A percentile compares a stretch with the other conserved stretches of the same genome.
phyloP scores from a whole-genome alignment of 2,113 vertebrate species.

The Seriola aureovittata region DNA sequence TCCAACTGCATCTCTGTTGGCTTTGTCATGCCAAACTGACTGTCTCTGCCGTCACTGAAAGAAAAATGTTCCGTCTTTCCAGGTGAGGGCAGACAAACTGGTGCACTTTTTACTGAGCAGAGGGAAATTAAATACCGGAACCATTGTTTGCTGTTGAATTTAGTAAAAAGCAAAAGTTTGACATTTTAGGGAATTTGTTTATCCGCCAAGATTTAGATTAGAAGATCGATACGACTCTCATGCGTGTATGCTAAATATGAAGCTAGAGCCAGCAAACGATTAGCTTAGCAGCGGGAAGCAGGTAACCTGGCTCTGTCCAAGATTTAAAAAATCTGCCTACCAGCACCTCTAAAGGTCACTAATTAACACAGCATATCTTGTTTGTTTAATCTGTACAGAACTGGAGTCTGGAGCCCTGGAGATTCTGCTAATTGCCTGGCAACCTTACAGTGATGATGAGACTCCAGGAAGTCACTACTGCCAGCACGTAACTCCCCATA shows the following conservation, averaged over 20 bases:
- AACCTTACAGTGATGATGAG: not conserved
- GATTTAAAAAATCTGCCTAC: not conserved
- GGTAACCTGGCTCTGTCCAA: not conserved
- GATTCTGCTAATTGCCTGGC: constrained; percentile 6
- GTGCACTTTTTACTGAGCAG: not conserved
- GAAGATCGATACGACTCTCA: not conserved
- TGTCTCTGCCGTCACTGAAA: not conserved
- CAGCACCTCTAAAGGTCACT: constrained; percentile 7
- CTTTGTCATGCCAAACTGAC: constrained; percentile 1
- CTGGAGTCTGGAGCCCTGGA: not conserved
- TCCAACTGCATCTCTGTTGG: constrained; percentile 43
- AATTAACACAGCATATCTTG: not conserved
- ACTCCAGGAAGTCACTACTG: not conserved
- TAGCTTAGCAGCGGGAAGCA: not conserved
- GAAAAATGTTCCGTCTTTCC: constrained; percentile 9
- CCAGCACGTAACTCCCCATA: not conserved
- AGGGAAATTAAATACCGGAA: not conserved
- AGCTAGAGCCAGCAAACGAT: not conserved
- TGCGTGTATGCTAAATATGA: not conserved
- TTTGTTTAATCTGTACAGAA: not conserved
- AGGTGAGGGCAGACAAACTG: constrained; percentile 29
- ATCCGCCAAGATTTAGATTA: not conserved
- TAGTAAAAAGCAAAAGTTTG: not conserved
- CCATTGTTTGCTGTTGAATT: not conserved
- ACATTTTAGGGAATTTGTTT: too few relatives aligned